phyloP scores from a whole-genome alignment of 2,888 invertebrate genomes.

The Drosophila monieri region DNA sequence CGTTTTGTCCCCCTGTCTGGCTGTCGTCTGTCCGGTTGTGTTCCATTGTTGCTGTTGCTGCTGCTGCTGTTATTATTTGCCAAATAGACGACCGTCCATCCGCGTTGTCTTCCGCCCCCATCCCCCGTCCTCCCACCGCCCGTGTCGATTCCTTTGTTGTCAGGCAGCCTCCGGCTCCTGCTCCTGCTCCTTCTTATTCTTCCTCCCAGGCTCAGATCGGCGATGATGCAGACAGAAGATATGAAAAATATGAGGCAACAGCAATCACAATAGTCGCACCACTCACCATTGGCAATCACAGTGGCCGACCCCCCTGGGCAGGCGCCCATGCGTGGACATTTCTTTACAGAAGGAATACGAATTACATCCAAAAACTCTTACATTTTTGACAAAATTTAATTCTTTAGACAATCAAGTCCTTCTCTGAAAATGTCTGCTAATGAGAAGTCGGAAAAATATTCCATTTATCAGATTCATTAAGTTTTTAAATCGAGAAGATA shows the following conservation, averaged over 20 bases:
- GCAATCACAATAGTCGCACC: slow-evolving; percentile 67
- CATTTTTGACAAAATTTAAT: neutral
- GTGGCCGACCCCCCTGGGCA: slow-evolving; percentile 21
- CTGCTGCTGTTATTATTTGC: slow-evolving; percentile 74
- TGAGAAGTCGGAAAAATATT: too few species aligned
- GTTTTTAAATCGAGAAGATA: too few species aligned
- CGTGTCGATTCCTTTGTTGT: slow-evolving; percentile 58
- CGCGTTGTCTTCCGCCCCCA: slow-evolving; percentile 38
- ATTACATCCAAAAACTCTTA: neutral
- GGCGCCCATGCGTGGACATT: slow-evolving; percentile 60
- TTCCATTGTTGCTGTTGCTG: slow-evolving; percentile 52
- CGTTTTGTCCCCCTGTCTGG: neutral
- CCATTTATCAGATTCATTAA: too few species aligned
- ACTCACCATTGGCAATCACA: slow-evolving; percentile 57
- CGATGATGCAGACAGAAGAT: slow-evolving; percentile 78
- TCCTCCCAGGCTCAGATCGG: slow-evolving; percentile 26
- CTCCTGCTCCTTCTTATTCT: slow-evolving; percentile 3
- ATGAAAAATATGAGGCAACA: slow-evolving; percentile 77
- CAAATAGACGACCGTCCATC: slow-evolving; percentile 64
- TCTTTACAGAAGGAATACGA: neutral
- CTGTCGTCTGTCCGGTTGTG: slow-evolving; percentile 4
- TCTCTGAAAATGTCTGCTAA: neutral
- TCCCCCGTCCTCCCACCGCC: slow-evolving; percentile 2
- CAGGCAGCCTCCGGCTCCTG: slow-evolving; percentile 28
- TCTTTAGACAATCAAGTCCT: neutral